Percentiles rank a stretch among this genome's conserved stretches.
phyloP scores from a whole-genome alignment of 37 sponge, comb jelly and placozoan genomes.

The Eunapius fragilis region DNA sequence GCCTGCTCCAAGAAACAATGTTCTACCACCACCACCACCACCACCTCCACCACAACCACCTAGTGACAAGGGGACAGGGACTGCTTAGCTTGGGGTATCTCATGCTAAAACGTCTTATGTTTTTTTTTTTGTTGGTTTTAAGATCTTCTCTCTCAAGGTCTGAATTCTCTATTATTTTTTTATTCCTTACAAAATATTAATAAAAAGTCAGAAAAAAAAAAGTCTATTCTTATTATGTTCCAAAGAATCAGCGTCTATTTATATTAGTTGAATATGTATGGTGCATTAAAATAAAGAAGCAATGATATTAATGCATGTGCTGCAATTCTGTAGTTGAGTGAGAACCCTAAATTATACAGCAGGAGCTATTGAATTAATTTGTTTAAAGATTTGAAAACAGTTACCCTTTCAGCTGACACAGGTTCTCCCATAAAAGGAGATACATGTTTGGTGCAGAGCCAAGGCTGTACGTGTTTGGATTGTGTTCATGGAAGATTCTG shows the following conservation, averaged over 20 bases:
- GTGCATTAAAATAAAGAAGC: too few relatives aligned
- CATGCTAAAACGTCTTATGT: background rate
- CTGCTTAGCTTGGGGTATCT: background rate
- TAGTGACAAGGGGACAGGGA: background rate
- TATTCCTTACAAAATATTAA: background rate
- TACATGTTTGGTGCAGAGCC: too few relatives aligned
- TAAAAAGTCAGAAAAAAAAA: background rate
- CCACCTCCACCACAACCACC: conserved; percentile 15
- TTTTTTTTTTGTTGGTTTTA: background rate
- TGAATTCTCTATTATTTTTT: background rate
- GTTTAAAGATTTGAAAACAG: too few relatives aligned
- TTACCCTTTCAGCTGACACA: too few relatives aligned
- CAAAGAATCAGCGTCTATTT: background rate
- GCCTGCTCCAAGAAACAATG: conserved; percentile 27
- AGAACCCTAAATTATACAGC: too few relatives aligned
- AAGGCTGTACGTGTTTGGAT: too few relatives aligned
- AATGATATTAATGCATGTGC: too few relatives aligned
- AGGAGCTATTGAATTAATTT: too few relatives aligned
- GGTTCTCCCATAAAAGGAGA: too few relatives aligned
- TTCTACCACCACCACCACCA: conserved; percentile 4
- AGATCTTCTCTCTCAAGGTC: background rate
- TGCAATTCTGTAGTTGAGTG: too few relatives aligned
- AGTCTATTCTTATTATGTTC: background rate
- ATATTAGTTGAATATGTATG: background rate
- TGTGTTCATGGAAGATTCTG: too few relatives aligned